These are phyloP conservation scores for Tamandua tetradactyla DNA, from an alignment of 2,797 vertebrate genomes.

Conservation along the genomic window DNA sequence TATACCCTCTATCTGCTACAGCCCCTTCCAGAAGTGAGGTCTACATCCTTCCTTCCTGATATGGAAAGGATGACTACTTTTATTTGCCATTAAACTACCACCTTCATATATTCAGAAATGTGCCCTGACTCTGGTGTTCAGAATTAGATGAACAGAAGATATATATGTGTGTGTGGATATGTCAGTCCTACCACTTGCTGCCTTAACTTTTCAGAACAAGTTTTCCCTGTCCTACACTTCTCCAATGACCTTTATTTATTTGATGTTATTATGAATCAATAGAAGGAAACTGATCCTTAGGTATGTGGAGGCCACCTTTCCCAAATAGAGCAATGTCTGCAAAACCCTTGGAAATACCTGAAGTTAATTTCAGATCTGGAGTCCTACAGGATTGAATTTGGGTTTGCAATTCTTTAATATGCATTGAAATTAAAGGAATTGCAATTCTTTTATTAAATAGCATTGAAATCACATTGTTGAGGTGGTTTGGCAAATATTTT, in stretches of 20 bases:
- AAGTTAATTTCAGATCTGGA: not conserved
- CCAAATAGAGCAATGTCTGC: not conserved
- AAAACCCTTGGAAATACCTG: not conserved
- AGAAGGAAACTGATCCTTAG: not conserved
- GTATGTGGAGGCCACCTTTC: not conserved
- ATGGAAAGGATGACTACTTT: not conserved
- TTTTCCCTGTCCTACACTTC: not conserved
- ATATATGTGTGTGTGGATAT: too few relatives aligned
- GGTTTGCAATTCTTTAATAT: too few relatives aligned
- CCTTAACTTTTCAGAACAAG: not conserved
- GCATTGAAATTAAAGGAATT: too few relatives aligned
- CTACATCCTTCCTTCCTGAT: not conserved
- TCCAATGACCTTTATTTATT: not conserved
- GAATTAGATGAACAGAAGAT: not conserved
- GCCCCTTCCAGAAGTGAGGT: not conserved
- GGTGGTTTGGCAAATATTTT: not conserved
- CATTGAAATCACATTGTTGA: not conserved
- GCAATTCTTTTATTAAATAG: not conserved
- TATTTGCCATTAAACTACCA: not conserved
- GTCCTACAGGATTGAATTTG: not conserved
- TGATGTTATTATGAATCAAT: not conserved
- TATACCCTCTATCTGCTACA: rapidly evolving
- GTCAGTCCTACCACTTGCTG: not conserved
- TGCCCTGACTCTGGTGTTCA: not conserved
- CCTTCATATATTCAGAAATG: not conserved